Evolutionary conservation across 2,797 vertebrate species (phyloP).

Genomic region (Heliangelus exortis): DNA sequence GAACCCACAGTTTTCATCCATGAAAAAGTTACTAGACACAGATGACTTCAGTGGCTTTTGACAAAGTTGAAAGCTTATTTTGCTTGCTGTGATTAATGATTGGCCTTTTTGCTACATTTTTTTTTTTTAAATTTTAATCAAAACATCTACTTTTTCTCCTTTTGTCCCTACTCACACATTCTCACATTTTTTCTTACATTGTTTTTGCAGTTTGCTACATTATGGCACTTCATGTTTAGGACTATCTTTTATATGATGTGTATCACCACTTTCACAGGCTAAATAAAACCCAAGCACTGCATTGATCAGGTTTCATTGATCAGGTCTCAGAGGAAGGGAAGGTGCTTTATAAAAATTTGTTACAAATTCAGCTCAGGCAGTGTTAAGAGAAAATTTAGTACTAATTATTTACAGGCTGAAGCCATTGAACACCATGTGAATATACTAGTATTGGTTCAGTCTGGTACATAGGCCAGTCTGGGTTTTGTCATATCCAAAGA

Average conservation of each 20-base stretch:
- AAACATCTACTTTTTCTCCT: background rate
- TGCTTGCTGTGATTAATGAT: background rate
- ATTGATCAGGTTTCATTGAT: background rate
- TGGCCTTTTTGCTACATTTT: background rate
- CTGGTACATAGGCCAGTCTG: background rate
- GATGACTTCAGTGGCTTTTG: background rate
- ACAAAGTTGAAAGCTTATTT: background rate
- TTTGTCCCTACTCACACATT: background rate
- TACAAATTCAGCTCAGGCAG: background rate
- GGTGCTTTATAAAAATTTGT: background rate
- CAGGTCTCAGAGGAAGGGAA: background rate
- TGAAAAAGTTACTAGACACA: background rate
- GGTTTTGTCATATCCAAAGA: background rate
- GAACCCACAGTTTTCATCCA: accelerated
- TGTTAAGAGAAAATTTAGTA: background rate
- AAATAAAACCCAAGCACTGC: background rate
- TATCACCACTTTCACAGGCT: background rate
- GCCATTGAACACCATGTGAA: background rate
- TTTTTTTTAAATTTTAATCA: background rate
- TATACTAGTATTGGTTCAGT: background rate
- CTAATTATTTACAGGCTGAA: background rate
- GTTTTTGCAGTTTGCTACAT: background rate
- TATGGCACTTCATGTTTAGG: background rate
- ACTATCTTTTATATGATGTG: background rate
- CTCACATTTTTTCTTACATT: background rate